phyloP scores from a whole-genome alignment of 2,113 vertebrate species.

The Chunga burmeisteri region DNA sequence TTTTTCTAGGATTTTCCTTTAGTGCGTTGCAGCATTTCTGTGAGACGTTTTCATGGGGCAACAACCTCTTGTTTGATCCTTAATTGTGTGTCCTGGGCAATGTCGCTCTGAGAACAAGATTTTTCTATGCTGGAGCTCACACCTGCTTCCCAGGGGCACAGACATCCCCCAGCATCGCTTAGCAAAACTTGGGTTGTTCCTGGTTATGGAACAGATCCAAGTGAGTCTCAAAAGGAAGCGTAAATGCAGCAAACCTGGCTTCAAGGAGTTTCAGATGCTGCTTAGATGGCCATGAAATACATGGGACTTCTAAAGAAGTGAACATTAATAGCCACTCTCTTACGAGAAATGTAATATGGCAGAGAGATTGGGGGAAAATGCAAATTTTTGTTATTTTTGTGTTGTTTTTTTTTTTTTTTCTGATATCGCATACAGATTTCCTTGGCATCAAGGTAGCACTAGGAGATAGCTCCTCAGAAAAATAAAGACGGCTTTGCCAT shows the following conservation, averaged over 20 bases:
- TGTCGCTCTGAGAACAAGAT: neutral
- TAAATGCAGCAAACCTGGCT: neutral
- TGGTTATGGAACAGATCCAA: neutral
- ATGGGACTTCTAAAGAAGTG: neutral
- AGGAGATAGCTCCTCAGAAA: neutral
- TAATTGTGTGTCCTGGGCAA: fast-evolving
- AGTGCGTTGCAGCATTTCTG: neutral
- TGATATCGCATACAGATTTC: neutral
- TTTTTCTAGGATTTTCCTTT: neutral
- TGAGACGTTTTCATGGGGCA: neutral
- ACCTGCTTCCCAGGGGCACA: neutral
- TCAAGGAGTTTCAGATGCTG: neutral
- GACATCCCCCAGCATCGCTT: fast-evolving
- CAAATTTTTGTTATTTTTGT: neutral
- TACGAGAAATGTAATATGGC: neutral
- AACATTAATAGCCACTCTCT: neutral
- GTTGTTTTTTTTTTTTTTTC: neutral
- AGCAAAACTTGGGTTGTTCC: neutral
- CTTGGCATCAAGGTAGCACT: neutral
- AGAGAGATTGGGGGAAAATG: neutral
- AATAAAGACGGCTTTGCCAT: neutral
- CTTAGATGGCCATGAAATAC: neutral
- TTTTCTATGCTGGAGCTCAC: neutral
- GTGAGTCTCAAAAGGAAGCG: neutral
- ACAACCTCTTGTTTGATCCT: neutral